These are phyloP conservation scores for Macquaria australasica DNA, from an alignment of 2,113 vertebrate genomes.

Conservation along the genomic window DNA sequence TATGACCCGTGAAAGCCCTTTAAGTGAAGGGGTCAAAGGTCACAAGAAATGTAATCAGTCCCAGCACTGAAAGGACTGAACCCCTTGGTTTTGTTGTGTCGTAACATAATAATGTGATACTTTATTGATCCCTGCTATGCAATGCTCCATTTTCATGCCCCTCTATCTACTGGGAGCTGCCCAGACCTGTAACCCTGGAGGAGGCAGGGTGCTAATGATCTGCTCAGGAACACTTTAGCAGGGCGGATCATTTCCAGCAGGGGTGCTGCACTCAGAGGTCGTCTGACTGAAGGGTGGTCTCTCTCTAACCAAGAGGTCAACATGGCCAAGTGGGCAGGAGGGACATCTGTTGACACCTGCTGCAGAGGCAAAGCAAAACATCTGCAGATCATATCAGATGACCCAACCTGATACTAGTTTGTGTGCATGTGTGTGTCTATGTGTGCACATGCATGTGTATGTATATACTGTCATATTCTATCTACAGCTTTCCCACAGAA, in stretches of 20 bases:
- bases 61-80: background rate
- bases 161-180: background rate
- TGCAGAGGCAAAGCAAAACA: slow-evolving; percentile 68
- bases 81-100: background rate
- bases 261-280: background rate
- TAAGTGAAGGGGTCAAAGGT: slow-evolving; percentile 36
- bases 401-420: slow-evolving; percentile 30
- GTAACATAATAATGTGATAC: slow-evolving; percentile 38
- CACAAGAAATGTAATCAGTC: slow-evolving; percentile 33
- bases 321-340: slow-evolving; percentile 15
- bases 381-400: slow-evolving; percentile 64
- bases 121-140: slow-evolving; percentile 47
- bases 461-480: background rate
- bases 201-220: slow-evolving; percentile 10
- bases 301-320: slow-evolving; percentile 35
- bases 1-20: slow-evolving; percentile 41
- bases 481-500: background rate
- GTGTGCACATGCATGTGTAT: background rate
- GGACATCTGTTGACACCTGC: slow-evolving; percentile 70
- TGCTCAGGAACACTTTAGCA: slow-evolving; percentile 16
- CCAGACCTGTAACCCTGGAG: background rate
- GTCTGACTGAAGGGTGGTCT: slow-evolving; percentile 21
- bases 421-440: background rate
- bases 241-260: slow-evolving; percentile 29
- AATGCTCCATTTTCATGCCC: slow-evolving; percentile 16